These are phyloP conservation scores for Encarsia formosa DNA, from an alignment of 2,888 invertebrate species.

Conservation along the genomic window DNA sequence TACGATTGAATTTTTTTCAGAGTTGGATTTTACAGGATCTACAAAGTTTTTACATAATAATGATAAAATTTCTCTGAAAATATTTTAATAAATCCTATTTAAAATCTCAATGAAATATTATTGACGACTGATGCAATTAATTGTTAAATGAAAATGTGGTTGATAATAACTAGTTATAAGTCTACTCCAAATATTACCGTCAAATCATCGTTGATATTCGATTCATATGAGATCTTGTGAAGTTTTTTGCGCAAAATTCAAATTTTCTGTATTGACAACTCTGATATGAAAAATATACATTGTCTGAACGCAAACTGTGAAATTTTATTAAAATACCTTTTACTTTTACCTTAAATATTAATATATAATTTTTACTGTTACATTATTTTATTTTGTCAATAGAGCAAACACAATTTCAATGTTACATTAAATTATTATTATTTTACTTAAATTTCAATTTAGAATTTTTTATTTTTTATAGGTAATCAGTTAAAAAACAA, in stretches of 20 bases:
- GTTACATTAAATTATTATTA: no score
- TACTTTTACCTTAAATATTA: neutral
- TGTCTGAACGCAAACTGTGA: conserved; percentile 15
- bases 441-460: no score
- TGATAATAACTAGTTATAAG: conserved; percentile 30
- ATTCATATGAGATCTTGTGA: conserved; percentile 12
- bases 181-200: conserved; percentile 8
- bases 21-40: no score
- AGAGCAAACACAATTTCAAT: no score
- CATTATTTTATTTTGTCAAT: no score
- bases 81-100: no score
- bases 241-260: conserved; percentile 6
- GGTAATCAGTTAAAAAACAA: no score
- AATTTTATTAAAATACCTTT: neutral
- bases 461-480: no score
- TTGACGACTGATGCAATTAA: conserved; percentile 10
- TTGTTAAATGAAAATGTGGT: conserved; percentile 21
- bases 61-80: no score
- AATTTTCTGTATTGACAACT: conserved; percentile 13
- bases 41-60: no score
- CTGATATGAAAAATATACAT: conserved; percentile 20
- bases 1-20: no score
- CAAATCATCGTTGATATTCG: conserved; percentile 9
- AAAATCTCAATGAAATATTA: no score
- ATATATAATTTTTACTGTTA: neutral